Conservation (phyloP, 2,113 vertebrate genomes). For the Psittacus erithacus region DNA sequence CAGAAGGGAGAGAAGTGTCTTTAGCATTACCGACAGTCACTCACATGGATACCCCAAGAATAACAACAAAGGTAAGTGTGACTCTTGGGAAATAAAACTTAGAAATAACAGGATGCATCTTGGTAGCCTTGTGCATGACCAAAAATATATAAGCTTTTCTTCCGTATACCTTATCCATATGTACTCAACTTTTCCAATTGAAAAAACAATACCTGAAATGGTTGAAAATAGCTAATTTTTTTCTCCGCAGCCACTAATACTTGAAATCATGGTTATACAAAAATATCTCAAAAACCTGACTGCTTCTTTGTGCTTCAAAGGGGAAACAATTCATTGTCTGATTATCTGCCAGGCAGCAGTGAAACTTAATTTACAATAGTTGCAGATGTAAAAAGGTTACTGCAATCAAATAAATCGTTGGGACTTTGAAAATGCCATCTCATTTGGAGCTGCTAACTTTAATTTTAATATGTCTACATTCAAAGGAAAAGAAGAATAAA, state of each 20-base stretch:
- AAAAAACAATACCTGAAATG: background rate
- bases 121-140: background rate
- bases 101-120: background rate
- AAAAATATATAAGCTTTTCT: background rate
- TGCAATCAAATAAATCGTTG: background rate
- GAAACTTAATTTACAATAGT: background rate
- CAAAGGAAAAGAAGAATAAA: conserved; percentile 22
- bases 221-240: background rate
- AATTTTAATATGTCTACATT: background rate
- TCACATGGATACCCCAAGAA: background rate
- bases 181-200: background rate
- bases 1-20: background rate
- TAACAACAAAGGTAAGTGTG: background rate
- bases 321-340: background rate
- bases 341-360: background rate
- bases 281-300: background rate
- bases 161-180: background rate
- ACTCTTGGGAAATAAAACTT: background rate
- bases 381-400: background rate
- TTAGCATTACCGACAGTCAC: background rate
- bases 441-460: background rate
- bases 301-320: background rate
- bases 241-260: background rate
- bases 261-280: background rate
- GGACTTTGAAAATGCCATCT: background rate